Evolutionary conservation across 1,140 invertebrate species (phyloP), one percentile per base, ranked within the genome.

Genomic region (Neodiprion pinetum): DNA sequence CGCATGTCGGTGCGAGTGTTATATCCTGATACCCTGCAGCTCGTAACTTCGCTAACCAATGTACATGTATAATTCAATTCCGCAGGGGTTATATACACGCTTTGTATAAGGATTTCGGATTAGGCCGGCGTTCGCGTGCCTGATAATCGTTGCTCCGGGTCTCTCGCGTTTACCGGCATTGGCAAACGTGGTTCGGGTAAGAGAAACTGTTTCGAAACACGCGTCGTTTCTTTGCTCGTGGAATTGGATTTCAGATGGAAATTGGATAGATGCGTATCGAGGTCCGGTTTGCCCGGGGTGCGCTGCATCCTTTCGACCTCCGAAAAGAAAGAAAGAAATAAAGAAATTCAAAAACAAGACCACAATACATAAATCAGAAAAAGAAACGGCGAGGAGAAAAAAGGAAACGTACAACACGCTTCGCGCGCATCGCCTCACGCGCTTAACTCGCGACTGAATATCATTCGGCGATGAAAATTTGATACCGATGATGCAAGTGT

Each of bases 241-340:
- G 53, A 61, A 61, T 61, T 61, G 53, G 53, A 61, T 61, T 61
- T 61, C 53, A 61, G 53, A 61, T 61, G 53, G 53, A 61, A 61
- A 61, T 61, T 61, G 53, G 53, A 61, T 61, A 61, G 53, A 61
- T 61, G 53, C n/a, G 53, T 61, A 61, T 61, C 53, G 53, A 61
- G 53, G 53, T 61, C 53, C 53, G 53, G 53, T 61, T 61, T 17
- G 53, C 53, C 53, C 8, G 53, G 11, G 53, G n/a, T 14, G 53
- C 53, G 53, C n/a, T 9, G 11, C 53, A 14, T 61, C 53, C 53
- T 61, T 12, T 61, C n/a, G 53, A 40, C 28, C 28, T 40, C 4
- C 11, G n/a, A 61, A 61, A 61, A 61, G 53, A 61, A 61, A 40
- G 28, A 40, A 40, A 40, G 28, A 61, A 61, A 61, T 12, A 61